phyloP scores from a whole-genome alignment of 1,140 invertebrate species.

The Lanistes nyassanus region DNA sequence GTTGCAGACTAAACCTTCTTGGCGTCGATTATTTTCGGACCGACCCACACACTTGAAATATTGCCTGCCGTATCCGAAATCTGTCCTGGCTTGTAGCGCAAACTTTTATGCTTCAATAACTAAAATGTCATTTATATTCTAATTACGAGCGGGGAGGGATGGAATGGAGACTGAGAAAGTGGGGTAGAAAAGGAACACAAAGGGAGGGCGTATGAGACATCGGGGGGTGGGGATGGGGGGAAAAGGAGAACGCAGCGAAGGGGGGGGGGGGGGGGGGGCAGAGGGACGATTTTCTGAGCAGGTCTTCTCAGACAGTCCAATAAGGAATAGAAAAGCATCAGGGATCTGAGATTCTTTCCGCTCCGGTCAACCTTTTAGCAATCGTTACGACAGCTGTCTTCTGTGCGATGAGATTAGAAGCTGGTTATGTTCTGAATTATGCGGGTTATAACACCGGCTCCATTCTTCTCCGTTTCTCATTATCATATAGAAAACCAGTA shows the following conservation, averaged over 20 bases:
- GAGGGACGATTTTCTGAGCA: neutral
- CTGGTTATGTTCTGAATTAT: neutral
- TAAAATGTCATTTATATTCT: neutral
- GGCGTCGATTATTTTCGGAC: too few species aligned
- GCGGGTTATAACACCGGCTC: neutral
- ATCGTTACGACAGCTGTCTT: neutral
- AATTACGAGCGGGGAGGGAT: neutral
- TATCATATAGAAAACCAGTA: too few species aligned
- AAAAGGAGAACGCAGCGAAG: slow-evolving; percentile 10
- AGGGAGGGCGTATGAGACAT: neutral
- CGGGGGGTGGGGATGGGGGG: neutral
- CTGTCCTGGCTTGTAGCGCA: too few species aligned
- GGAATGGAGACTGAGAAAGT: neutral
- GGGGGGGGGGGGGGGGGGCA: neutral
- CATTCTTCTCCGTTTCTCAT: too few species aligned
- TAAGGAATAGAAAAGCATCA: neutral
- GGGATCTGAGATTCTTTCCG: neutral
- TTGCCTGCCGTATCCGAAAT: too few species aligned
- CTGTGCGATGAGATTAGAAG: neutral
- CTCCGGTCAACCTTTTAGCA: neutral
- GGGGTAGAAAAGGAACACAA: neutral
- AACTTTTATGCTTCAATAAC: too few species aligned
- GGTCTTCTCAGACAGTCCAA: neutral
- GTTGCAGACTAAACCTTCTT: too few species aligned
- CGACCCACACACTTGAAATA: too few species aligned